phyloP scores from a whole-genome alignment of 2,797 vertebrate genomes.

The Sus cebifrons region DNA sequence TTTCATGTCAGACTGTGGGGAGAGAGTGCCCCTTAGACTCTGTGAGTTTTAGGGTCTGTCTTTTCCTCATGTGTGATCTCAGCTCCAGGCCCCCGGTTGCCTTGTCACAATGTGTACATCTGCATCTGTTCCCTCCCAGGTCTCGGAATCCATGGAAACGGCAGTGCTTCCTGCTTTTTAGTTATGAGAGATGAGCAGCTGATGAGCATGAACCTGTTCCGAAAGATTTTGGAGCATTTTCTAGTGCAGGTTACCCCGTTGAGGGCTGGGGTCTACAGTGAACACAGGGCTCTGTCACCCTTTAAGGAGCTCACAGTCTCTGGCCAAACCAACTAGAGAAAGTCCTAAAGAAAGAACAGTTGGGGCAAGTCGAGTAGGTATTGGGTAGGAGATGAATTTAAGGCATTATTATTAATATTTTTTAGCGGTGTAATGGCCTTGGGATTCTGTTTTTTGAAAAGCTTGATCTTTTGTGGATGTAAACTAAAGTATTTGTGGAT shows the following conservation, averaged over 20 bases:
- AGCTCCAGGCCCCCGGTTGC: background rate
- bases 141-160: background rate
- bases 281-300: rapidly evolving
- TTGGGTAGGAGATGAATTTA: background rate
- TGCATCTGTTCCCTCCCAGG: rapidly evolving
- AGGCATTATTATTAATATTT: background rate
- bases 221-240: background rate
- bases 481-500: background rate
- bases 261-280: background rate
- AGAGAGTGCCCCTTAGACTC: background rate
- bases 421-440: background rate
- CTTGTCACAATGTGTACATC: rapidly evolving
- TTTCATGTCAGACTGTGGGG: background rate
- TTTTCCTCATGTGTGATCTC: background rate
- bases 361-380: background rate
- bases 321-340: background rate
- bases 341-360: background rate
- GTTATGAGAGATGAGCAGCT: background rate
- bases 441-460: background rate
- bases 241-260: rapidly evolving
- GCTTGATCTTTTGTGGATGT: background rate
- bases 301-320: background rate
- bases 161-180: background rate
- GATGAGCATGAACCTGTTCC: too few species aligned
- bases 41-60: background rate